Base-by-base conservation (phyloP, 2,888 invertebrate genomes). In the Pediacus dermestoides region DNA sequence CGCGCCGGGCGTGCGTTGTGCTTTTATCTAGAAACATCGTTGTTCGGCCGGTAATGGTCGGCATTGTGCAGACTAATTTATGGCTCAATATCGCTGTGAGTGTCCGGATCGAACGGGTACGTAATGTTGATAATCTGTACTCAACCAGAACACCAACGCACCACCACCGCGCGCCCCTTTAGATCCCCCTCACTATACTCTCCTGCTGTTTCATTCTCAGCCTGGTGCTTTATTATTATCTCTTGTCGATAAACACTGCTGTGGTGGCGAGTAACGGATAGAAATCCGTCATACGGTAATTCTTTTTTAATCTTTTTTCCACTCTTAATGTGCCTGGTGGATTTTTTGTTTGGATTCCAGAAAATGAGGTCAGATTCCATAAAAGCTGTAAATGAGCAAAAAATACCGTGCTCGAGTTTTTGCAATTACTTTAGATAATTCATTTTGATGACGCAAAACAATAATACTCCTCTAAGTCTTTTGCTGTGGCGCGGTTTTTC, bases 31-130 rank as follows among this genome's bases (percentile, higher is more conserved):
- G 50, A 55, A 60, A 54, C 55, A 61, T 58, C 57, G 58, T 42
- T 50, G 46, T 48, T 42, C 51, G 52, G 48, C 57, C 60, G 58
- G 61, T 60, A 64, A 64, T 63, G 64, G 62, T 54, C 57, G 57
- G 58, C 58, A 63, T 64, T 64, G 64, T 63, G 59, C 45, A 46
- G 52, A 58, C 61, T 64, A 64, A 64, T 64, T 64, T 64, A 64
- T 64, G 47, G 56, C 60, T 62, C 64, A 63, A 64, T 64, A 64
- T 63, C 64, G 58, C 59, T 53, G 58, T 58, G 55, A 52, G 59
- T 56, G 54, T 52, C 51, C 57, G 54, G 55, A 64, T 62, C 57
- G 62, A 59, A 61, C 54, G 57, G 8, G 23, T 14, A 52, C 57
- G 58, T 58, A 61, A 61, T 57, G 59, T 58, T 61, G 61, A 63